A percentile compares a stretch with the other conserved stretches of the same genome.
These are phyloP conservation scores for Acronicta aceris DNA, from an alignment of 2,888 invertebrate genomes.

Conservation along the genomic window DNA sequence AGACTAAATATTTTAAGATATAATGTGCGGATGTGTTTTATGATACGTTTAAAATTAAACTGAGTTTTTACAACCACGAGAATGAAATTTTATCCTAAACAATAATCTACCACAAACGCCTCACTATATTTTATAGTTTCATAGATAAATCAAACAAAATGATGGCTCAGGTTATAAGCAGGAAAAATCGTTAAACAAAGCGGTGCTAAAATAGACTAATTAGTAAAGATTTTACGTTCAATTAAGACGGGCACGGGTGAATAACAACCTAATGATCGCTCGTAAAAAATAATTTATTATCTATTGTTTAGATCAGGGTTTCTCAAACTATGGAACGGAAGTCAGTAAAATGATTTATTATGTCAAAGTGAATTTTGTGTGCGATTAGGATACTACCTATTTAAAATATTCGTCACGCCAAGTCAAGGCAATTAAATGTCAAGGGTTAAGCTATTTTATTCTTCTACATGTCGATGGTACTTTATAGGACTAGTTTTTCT, in stretches of 20 bases:
- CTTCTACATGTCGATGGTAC: no score
- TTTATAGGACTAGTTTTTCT: no score
- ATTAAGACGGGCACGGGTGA: slow-evolving; percentile 56
- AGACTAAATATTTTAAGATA: no score
- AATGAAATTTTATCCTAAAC: slow-evolving; percentile 19
- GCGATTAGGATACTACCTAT: not conserved
- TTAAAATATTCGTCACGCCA: not conserved
- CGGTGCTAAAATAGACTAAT: slow-evolving; percentile 50
- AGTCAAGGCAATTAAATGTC: no score
- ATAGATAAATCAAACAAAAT: slow-evolving; percentile 38
- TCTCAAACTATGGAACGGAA: slow-evolving; percentile 1
- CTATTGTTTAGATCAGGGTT: slow-evolving; percentile 55
- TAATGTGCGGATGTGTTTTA: no score
- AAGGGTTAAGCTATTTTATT: no score
- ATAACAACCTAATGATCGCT: slow-evolving; percentile 59
- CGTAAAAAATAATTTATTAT: slow-evolving; percentile 60
- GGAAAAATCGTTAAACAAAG: slow-evolving; percentile 38
- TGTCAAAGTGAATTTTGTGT: not conserved
- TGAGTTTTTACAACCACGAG: not conserved
- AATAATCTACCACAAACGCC: slow-evolving; percentile 14
- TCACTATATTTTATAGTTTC: slow-evolving; percentile 13
- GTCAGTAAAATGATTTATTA: not conserved
- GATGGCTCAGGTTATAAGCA: slow-evolving; percentile 23
- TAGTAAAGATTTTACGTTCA: slow-evolving; percentile 58
- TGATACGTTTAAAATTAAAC: not conserved